Evolutionary conservation across 2,113 vertebrate genomes (phyloP).

Genomic region (Archilochus colubris): DNA sequence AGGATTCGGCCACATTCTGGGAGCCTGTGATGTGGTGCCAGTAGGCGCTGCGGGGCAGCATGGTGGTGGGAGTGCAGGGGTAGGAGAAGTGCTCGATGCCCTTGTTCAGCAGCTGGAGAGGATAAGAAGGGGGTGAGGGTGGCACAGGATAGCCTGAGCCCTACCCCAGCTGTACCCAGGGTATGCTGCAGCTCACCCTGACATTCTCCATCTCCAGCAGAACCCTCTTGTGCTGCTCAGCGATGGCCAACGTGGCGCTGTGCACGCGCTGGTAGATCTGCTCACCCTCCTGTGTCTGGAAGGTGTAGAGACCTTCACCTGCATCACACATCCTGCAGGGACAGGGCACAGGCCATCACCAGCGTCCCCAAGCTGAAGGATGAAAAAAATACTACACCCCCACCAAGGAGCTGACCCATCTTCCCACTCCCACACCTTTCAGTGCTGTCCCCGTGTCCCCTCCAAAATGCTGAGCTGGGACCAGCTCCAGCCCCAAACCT

Average conservation of each 20-base stretch:
- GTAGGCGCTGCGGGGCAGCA: slow-evolving; percentile 94
- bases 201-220: slow-evolving; percentile 93
- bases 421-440: background rate
- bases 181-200: slow-evolving; percentile 79
- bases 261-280: slow-evolving; percentile 98
- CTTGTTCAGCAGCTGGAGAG: slow-evolving; percentile 84
- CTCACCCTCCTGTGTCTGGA: slow-evolving; percentile 95
- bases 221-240: slow-evolving; percentile 94
- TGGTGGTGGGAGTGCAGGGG: slow-evolving; percentile 90
- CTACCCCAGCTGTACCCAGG: background rate
- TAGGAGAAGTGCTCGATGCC: slow-evolving; percentile 87
- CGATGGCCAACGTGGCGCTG: slow-evolving; percentile 90
- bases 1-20: slow-evolving; percentile 81
- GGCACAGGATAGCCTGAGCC: background rate
- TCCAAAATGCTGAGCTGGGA: background rate
- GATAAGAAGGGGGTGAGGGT: background rate
- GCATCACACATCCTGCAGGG: slow-evolving; percentile 90
- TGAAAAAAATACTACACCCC: background rate
- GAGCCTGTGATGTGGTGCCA: slow-evolving; percentile 96
- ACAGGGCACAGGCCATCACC: rapidly evolving
- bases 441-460: background rate
- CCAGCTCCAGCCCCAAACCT: background rate
- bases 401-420: background rate
- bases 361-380: background rate
- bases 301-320: slow-evolving; percentile 96